Conservation (phyloP, 2,888 invertebrate species). For the Lepidocyrtinus sp. region DNA sequence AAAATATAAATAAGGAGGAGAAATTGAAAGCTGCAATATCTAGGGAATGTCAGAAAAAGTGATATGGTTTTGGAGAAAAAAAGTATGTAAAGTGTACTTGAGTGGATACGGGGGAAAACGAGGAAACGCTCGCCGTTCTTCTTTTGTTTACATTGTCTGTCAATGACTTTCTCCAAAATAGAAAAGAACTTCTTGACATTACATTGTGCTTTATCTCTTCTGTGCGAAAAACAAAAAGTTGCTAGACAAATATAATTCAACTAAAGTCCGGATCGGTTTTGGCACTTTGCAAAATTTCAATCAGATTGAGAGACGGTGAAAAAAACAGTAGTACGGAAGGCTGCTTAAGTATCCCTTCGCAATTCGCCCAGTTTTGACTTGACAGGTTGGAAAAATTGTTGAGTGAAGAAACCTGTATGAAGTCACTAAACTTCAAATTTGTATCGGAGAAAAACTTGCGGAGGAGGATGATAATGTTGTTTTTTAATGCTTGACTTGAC, state of each 20-base stretch:
- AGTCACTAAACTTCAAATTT: background rate
- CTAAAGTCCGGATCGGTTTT: too few species aligned
- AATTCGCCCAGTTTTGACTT: too few species aligned
- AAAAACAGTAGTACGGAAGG: too few species aligned
- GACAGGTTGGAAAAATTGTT: background rate
- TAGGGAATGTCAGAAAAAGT: background rate
- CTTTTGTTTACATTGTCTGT: background rate
- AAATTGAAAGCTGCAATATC: background rate
- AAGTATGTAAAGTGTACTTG: background rate
- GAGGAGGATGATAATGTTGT: background rate
- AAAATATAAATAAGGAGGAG: background rate
- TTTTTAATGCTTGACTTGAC: conserved; percentile 29
- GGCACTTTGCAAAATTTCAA: too few species aligned
- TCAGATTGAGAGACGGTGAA: too few species aligned
- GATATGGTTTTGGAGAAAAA: background rate
- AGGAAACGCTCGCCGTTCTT: background rate
- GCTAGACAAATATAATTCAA: too few species aligned
- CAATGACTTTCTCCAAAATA: background rate
- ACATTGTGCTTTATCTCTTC: too few species aligned
- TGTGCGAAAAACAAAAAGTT: background rate
- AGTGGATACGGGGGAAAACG: background rate
- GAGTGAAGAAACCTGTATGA: background rate
- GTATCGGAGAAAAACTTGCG: background rate
- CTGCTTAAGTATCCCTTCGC: too few species aligned
- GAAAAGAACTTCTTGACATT: background rate